Evolutionary conservation across 2,113 vertebrate species (phyloP).

Genomic region (Periophthalmodon schlosseri): DNA sequence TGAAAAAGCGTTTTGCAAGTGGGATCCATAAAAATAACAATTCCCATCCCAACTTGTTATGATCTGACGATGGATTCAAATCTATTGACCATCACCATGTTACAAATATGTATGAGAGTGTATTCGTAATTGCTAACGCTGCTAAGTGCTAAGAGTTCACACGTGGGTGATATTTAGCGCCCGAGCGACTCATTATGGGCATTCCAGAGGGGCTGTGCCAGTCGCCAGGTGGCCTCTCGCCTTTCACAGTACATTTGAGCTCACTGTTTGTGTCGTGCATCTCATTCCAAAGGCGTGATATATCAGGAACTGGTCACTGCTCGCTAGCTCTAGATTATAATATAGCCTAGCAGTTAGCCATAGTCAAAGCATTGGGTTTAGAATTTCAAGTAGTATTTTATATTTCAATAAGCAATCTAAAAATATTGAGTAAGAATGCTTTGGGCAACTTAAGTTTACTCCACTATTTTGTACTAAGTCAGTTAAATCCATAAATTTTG

Average conservation of each 20-base stretch:
- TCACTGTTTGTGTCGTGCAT: constrained; percentile 61
- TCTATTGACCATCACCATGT: constrained; percentile 71
- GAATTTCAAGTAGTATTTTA: no score
- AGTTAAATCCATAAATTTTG: no score
- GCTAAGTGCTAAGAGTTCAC: constrained; percentile 65
- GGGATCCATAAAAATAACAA: constrained; percentile 11
- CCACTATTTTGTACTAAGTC: no score
- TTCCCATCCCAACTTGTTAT: constrained; percentile 47
- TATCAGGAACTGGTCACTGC: not conserved
- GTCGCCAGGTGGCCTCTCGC: constrained; percentile 56
- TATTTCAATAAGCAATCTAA: no score
- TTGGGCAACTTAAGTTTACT: no score
- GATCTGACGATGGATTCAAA: constrained; percentile 60
- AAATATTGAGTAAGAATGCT: no score
- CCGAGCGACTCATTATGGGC: constrained; percentile 51
- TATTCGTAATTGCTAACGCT: constrained; percentile 67
- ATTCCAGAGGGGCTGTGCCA: constrained; percentile 39
- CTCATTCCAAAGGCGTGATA: constrained; percentile 30
- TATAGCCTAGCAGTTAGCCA: not conserved
- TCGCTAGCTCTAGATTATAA: not conserved
- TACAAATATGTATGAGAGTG: constrained; percentile 65
- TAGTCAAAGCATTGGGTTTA: not conserved
- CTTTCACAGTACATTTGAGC: constrained; percentile 88
- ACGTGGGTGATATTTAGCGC: constrained; percentile 59
- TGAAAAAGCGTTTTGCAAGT: not conserved